phyloP scores from a whole-genome alignment of 1,140 invertebrate genomes.

The Zelostemma sp. region DNA sequence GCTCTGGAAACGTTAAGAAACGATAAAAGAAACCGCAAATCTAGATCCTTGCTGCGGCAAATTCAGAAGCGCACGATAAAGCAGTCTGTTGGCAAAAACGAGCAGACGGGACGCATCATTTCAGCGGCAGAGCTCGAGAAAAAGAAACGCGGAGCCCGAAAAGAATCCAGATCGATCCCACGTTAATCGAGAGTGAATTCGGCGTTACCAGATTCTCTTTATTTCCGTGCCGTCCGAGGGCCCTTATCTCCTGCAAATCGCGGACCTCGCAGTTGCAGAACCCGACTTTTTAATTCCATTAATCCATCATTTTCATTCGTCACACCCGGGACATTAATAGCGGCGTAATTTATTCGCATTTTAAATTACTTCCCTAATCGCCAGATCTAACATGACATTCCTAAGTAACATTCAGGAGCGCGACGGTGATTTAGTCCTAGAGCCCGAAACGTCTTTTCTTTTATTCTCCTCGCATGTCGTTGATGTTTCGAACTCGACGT shows the following conservation, averaged over 20 bases:
- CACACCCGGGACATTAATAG: slow-evolving; percentile 49
- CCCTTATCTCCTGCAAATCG: slow-evolving; percentile 44
- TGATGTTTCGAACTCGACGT: no score
- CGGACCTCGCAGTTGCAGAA: slow-evolving; percentile 39
- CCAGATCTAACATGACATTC: slow-evolving; percentile 50
- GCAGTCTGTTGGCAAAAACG: no score
- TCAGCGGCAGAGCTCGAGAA: background rate
- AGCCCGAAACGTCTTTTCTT: slow-evolving; percentile 43
- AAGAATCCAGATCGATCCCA: slow-evolving; percentile 30
- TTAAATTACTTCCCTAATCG: slow-evolving; percentile 52
- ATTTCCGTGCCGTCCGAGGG: slow-evolving; percentile 27
- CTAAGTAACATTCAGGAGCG: slow-evolving; percentile 49
- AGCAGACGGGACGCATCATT: slow-evolving; percentile 10
- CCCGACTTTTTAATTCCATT: slow-evolving; percentile 50
- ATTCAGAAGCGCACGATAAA: no score
- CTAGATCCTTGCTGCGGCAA: no score
- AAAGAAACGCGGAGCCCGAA: slow-evolving; percentile 22
- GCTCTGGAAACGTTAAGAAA: no score
- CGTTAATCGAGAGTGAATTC: slow-evolving; percentile 29
- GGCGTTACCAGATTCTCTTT: slow-evolving; percentile 29
- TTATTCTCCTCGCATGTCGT: slow-evolving; percentile 33
- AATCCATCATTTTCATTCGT: slow-evolving; percentile 52
- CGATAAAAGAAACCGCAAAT: no score
- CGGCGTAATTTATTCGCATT: slow-evolving; percentile 49
- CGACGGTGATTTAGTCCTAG: slow-evolving; percentile 48